Evolutionary conservation across 2,888 invertebrate species (phyloP).

Genomic region (Linyphia triangularis): DNA sequence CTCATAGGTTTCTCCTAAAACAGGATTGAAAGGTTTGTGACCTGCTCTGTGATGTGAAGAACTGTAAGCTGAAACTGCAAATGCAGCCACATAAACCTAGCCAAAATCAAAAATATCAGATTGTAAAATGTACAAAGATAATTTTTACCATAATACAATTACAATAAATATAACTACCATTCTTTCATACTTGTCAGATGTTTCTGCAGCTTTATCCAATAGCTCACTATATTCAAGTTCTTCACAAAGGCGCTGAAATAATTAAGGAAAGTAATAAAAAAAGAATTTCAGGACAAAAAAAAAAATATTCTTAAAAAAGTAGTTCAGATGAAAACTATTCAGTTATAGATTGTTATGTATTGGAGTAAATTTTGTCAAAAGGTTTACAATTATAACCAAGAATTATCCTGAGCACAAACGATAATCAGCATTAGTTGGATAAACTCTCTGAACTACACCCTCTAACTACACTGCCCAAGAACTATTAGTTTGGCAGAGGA

Average conservation of each 20-base stretch:
- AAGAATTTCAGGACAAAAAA: not conserved
- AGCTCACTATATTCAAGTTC: conserved; percentile 91
- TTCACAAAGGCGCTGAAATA: conserved; percentile 86
- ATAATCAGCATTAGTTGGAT: too few species aligned
- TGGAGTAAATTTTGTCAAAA: too few species aligned
- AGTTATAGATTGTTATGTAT: too few species aligned
- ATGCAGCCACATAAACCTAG: conserved; percentile 85
- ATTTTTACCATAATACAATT: not conserved
- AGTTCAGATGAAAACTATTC: too few species aligned
- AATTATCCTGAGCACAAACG: too few species aligned
- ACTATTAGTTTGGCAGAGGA: too few species aligned
- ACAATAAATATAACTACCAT: conserved; percentile 82
- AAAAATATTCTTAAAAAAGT: not conserved
- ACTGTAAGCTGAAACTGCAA: conserved; percentile 90
- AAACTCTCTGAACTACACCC: too few species aligned
- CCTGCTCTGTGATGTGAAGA: conserved; percentile 87
- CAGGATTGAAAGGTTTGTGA: conserved; percentile 91
- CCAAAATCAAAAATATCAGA: conserved; percentile 10
- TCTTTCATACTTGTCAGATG: conserved; percentile 85
- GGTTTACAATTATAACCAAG: too few species aligned
- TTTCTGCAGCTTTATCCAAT: conserved; percentile 86
- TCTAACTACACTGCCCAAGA: too few species aligned
- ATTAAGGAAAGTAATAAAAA: not conserved
- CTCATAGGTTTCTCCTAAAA: conserved; percentile 91
- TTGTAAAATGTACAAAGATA: not conserved